Evolutionary conservation across 2,113 vertebrate genomes (phyloP).

Genomic region (Phyllostomus hastatus): DNA sequence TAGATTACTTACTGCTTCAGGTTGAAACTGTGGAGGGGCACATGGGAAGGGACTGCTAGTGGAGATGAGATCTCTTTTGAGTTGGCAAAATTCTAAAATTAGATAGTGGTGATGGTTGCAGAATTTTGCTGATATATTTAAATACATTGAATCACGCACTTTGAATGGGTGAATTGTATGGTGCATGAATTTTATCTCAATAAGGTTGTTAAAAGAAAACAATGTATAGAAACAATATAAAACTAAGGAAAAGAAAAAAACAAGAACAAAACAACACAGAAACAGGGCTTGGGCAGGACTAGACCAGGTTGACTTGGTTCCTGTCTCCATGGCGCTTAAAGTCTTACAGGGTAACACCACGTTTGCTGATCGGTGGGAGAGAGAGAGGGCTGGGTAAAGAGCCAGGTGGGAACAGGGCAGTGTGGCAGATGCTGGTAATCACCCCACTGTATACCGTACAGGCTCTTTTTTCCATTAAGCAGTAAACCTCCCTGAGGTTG

Average conservation of each 20-base stretch:
- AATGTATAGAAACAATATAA: neutral
- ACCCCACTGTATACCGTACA: accelerated
- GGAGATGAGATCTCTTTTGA: neutral
- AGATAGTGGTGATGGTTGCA: neutral
- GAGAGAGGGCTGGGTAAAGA: neutral
- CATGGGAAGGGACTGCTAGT: neutral
- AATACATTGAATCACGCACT: neutral
- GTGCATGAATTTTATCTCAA: neutral
- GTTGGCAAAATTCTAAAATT: neutral
- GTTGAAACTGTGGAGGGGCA: neutral
- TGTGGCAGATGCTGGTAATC: neutral
- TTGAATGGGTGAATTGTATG: neutral
- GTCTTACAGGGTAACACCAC: neutral
- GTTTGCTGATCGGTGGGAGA: neutral
- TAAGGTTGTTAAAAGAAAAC: neutral
- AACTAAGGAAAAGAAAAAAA: neutral
- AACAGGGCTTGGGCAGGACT: neutral
- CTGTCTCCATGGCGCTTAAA: neutral
- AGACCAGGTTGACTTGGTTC: neutral
- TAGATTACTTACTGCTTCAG: neutral
- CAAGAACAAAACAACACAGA: neutral
- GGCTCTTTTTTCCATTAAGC: neutral
- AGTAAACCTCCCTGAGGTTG: neutral
- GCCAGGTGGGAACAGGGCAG: no score
- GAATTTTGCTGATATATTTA: neutral